phyloP scores from a whole-genome alignment of 2,888 invertebrate species.

The Sicus ferrugineus region DNA sequence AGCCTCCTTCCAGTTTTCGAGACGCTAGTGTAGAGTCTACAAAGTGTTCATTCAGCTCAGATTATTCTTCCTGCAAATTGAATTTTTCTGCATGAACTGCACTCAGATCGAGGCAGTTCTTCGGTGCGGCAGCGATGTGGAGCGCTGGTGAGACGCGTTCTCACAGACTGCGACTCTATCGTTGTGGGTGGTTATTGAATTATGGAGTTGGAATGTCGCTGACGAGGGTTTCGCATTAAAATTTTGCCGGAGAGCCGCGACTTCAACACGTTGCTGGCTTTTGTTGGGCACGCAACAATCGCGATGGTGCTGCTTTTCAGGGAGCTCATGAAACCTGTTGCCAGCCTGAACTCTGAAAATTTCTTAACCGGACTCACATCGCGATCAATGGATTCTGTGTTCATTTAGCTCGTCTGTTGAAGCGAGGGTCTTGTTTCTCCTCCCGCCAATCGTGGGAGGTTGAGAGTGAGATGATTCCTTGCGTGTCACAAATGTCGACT shows the following conservation, averaged over 20 bases:
- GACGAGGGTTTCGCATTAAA: conserved; percentile 18
- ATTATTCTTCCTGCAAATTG: background rate
- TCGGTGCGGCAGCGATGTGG: background rate
- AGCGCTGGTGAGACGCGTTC: background rate
- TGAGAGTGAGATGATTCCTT: too few relatives aligned
- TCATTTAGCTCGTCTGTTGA: too few relatives aligned
- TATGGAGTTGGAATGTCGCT: conserved; percentile 9
- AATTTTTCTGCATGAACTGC: background rate
- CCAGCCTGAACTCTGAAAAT: too few relatives aligned
- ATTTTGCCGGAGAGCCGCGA: background rate
- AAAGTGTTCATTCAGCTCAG: background rate
- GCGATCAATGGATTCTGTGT: too few relatives aligned
- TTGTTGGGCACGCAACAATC: too few relatives aligned
- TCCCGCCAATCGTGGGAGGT: too few relatives aligned
- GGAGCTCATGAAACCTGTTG: too few relatives aligned
- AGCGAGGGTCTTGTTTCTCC: too few relatives aligned
- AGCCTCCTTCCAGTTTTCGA: background rate
- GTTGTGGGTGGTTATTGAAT: conserved; percentile 30
- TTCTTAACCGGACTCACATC: too few relatives aligned
- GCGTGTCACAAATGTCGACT: too few relatives aligned
- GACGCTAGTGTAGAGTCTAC: background rate
- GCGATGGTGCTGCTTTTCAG: too few relatives aligned
- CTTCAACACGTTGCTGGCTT: too few relatives aligned
- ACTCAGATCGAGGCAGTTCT: background rate
- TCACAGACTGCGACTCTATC: background rate